Base-by-base conservation (phyloP, 1,140 invertebrate species). In the Drosophila grimshawi region DNA sequence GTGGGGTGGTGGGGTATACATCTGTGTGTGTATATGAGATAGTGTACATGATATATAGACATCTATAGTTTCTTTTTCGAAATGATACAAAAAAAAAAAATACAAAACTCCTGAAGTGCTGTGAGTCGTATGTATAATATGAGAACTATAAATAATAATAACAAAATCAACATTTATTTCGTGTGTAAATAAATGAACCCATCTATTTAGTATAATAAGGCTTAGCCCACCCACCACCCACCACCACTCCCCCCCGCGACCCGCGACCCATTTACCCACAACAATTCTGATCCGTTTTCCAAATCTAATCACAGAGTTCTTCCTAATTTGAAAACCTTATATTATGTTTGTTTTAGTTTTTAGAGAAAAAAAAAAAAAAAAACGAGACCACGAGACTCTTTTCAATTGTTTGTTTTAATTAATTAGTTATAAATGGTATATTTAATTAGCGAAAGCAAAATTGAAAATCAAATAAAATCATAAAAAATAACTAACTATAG, bases 301-400 rank as follows among this genome's bases (percentile, higher is more conserved):
- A 74, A 19, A 59, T 45, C 39, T 66, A 74, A 88, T 81, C 82
- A 86, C 82, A 48, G 65, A 88, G 85, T 68, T 88, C 85, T 90
- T 89, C 78, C 86, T 89, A 60, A 88, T 90, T 90, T 86, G 6
- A 10, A 64, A 39, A 6, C 65, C 39, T 29, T 70, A 49, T 62
- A 4, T 60, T 76, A 81, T 57, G 62, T 83, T 74, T 82, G 70
- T 61, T 88, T 75, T 80, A 68, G 68, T 75, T 66, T 70, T 61
- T 70, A 75, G 11, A 11, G 37, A 35, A 43, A 64, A 67, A 74
- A 83, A 70, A 35, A 43, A 64, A 67, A 74, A 83, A 70, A 72
- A 81, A 90, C 76, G 90, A 91, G 90, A 91, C 86, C 73, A 91
- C 81, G 90, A 91, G 90, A 91, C 90, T 91, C 90, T 72, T 78